Base-by-base conservation (phyloP, 2,113 vertebrate genomes). In the Psammodynastes pulverulentus region DNA sequence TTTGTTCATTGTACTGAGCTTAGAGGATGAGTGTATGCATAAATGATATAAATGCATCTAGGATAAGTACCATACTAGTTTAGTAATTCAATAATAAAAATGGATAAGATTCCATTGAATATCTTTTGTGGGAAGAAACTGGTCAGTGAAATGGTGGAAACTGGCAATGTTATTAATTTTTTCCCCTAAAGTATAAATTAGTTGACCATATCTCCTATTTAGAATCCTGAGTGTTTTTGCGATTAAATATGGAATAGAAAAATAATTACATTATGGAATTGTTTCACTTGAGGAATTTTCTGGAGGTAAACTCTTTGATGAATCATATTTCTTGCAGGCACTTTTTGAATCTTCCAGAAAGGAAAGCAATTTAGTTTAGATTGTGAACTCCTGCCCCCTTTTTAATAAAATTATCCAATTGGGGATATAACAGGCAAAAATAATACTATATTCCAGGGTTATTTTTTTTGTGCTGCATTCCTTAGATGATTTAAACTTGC, bases 401-500 rank as follows among this genome's bases (percentile, higher is more conserved):
- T 93, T 93, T 89, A 93, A 96, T 94, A 94, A 94, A 94, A 89
- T 96, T 92, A 91, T 95, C 45, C 93, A 90, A 1, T 90, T 90
- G 94, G 93, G 95, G 95, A 96, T 93, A 96, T 93, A 94, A 92
- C 95, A 62, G 93, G 79, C 87, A 94, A 90, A 79, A 84, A 54
- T 97, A 93, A 89, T 93, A n/a, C n/a, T n/a, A 94, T 89, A 89
- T 94, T 97, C 97, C 95, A 43, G 17, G 34, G 34, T 79, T 93
- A 54, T 96, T 96, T 97, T 97, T 96, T 96, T 96, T 21, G 94
- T 96, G 53, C 96, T 95, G 91, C 97, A 97, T 98, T 98, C 98
- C 97, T 96, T 96, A 95, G 97, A 98, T 97, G 95, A 95, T 93
- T 98, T 98, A 98, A 96, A 94, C 96, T 96, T 95, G 95, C 95